A percentile compares a stretch with the other conserved stretches of the same genome.
phyloP scores from a whole-genome alignment of 2,888 invertebrate genomes.

The Drosophila dives region DNA sequence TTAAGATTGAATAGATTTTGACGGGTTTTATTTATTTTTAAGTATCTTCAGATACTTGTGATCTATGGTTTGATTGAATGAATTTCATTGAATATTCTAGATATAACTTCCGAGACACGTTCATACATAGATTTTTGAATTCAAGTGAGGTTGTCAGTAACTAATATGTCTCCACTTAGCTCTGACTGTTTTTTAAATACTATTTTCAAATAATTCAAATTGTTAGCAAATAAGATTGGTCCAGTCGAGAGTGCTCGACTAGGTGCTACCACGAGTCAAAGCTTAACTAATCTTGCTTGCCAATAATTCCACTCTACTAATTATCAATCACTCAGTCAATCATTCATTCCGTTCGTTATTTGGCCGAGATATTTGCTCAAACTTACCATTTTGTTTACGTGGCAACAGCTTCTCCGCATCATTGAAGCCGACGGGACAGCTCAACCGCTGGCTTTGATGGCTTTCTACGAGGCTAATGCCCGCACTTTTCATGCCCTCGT shows the following conservation, averaged over 20 bases:
- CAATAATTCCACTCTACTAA: too few species aligned
- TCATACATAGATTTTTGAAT: too few species aligned
- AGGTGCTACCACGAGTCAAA: neutral
- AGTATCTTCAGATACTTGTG: neutral
- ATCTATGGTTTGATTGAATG: neutral
- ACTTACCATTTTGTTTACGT: constrained; percentile 22
- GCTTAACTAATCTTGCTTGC: too few species aligned
- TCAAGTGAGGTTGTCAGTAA: too few species aligned
- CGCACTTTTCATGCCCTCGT: neutral
- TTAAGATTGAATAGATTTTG: neutral
- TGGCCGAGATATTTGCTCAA: neutral
- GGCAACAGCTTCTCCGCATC: constrained; percentile 21
- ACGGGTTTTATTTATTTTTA: neutral
- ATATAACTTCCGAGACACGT: too few species aligned
- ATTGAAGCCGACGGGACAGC: neutral
- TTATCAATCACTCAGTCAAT: neutral
- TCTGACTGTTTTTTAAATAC: too few species aligned
- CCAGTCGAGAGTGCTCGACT: too few species aligned
- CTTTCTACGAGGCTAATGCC: constrained; percentile 24
- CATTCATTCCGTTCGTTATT: neutral
- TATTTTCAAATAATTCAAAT: too few species aligned
- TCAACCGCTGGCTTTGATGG: neutral
- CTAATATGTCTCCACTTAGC: too few species aligned
- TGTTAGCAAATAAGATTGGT: too few species aligned
- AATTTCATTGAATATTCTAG: too few species aligned